Evolutionary conservation across 2,888 invertebrate genomes (phyloP).

Genomic region (Zonitis immaculata): DNA sequence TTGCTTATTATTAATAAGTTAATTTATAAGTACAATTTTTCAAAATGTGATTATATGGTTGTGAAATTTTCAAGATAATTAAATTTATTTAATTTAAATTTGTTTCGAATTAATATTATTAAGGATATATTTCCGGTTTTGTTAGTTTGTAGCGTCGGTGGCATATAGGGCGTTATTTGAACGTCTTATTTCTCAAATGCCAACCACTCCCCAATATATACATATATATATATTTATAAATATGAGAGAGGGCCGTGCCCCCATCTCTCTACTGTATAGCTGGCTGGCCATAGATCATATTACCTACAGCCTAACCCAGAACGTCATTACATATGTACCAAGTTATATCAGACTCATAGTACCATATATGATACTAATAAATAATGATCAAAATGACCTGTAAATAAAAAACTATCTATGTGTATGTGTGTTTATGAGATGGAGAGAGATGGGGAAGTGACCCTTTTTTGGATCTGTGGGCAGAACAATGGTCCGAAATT

Average conservation of each 20-base stretch:
- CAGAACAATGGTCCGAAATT: slow-evolving; percentile 26
- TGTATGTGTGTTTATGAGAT: background rate
- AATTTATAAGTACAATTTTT: too few relatives aligned
- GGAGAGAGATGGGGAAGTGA: too few relatives aligned
- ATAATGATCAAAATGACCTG: slow-evolving; percentile 30
- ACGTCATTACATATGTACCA: slow-evolving; percentile 31
- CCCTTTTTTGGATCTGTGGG: slow-evolving; percentile 19
- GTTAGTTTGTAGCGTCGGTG: background rate
- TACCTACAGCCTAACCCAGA: slow-evolving; percentile 36
- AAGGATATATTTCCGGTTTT: background rate
- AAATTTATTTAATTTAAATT: background rate
- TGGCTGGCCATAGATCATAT: slow-evolving; percentile 37
- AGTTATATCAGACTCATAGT: slow-evolving; percentile 28
- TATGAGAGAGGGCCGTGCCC: slow-evolving; percentile 20
- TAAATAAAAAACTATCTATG: too few relatives aligned
- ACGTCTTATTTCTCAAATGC: slow-evolving; percentile 34
- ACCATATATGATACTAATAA: slow-evolving; percentile 25
- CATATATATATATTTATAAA: too few relatives aligned
- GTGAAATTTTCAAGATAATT: background rate
- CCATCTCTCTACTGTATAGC: slow-evolving; percentile 19
- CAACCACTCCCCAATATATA: slow-evolving; percentile 30
- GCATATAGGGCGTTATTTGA: slow-evolving; percentile 3
- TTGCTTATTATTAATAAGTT: too few relatives aligned
- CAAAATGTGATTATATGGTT: too few relatives aligned
- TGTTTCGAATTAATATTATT: background rate